Percentiles rank a stretch among this genome's conserved stretches.
Evolutionary conservation across 2,113 vertebrate species (phyloP).

Genomic region (Mungos mungo): DNA sequence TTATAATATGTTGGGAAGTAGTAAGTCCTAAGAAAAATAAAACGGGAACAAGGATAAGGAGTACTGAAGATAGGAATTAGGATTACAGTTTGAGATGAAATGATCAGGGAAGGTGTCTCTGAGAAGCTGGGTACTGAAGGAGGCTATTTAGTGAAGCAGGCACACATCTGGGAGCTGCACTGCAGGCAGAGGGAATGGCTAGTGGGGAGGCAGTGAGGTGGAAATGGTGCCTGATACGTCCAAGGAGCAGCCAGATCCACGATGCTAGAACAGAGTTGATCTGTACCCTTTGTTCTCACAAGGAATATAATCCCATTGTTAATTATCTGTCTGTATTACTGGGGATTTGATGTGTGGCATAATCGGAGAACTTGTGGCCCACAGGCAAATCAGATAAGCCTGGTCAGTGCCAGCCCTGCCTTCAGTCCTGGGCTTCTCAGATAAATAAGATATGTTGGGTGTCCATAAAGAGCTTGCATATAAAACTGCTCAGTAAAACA

Average conservation of each 20-base stretch:
- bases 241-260: not conserved
- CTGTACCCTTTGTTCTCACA: not conserved
- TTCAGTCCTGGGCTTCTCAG: not conserved
- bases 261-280: not conserved
- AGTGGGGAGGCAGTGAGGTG: not conserved
- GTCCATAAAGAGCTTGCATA: not conserved
- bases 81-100: not conserved
- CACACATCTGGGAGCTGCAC: not conserved
- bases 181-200: not conserved
- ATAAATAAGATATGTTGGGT: not conserved
- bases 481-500: not conserved
- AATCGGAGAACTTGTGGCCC: not conserved
- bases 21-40: not conserved
- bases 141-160: not conserved
- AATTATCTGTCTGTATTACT: not conserved
- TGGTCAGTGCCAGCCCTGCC: not conserved
- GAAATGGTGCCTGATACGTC: not conserved
- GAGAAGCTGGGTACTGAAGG: not conserved
- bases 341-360: too few relatives aligned
- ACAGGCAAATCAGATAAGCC: not conserved
- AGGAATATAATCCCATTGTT: not conserved
- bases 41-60: not conserved
- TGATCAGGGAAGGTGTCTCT: not conserved
- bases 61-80: not conserved
- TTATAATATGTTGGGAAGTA: not conserved